Evolutionary conservation across 1,140 invertebrate genomes (phyloP).

Genomic region (Heliothis subflexa): DNA sequence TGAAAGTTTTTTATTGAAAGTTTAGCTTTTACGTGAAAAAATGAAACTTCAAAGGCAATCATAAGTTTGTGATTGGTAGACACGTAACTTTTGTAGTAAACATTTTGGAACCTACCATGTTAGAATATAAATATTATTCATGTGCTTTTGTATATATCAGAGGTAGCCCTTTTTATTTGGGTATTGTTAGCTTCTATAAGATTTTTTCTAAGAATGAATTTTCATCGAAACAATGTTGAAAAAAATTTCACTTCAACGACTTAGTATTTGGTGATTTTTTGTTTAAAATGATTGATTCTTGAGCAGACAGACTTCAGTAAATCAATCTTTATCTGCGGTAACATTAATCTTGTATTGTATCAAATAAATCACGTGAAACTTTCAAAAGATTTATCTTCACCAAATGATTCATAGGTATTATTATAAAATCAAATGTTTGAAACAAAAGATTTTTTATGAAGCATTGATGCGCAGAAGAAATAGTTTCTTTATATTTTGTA

Average conservation of each 20-base stretch:
- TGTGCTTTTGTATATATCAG: background rate
- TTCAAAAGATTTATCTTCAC: background rate
- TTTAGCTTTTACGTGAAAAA: conserved; percentile 10
- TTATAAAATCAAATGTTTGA: too few species aligned
- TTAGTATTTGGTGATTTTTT: too few species aligned
- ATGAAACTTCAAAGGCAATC: conserved; percentile 5
- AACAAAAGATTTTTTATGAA: too few species aligned
- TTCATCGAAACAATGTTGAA: too few species aligned
- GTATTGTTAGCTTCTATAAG: conserved; percentile 5
- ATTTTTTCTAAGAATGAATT: too few species aligned
- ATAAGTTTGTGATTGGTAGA: conserved; percentile 28
- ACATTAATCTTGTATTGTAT: background rate
- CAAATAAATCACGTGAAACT: background rate
- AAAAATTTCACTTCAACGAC: too few species aligned
- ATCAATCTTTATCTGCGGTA: conserved; percentile 4
- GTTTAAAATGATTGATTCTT: too few species aligned
- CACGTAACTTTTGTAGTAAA: background rate
- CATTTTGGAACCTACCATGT: background rate
- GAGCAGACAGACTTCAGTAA: background rate
- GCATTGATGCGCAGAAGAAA: too few species aligned
- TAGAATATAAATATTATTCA: background rate
- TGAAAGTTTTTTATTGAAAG: background rate
- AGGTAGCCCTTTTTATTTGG: background rate
- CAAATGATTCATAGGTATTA: too few species aligned
- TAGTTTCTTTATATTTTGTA: too few species aligned